These are phyloP conservation scores for Sericinus montela DNA, from an alignment of 2,888 invertebrate genomes.

Conservation along the genomic window DNA sequence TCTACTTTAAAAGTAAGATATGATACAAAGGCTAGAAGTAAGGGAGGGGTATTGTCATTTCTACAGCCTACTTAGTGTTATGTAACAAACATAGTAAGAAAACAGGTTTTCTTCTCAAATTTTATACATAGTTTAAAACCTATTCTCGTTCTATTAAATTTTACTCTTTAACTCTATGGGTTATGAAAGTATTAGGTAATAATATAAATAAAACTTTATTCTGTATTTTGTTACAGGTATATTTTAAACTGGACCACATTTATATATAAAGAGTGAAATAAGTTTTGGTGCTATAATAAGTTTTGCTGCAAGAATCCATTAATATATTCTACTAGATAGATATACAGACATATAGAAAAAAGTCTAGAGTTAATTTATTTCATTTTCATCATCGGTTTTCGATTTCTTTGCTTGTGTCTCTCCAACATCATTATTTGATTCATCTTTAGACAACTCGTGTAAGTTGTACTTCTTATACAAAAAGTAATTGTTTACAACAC, in stretches of 20 bases:
- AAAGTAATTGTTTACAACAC: conserved; percentile 88
- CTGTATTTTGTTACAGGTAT: conserved; percentile 21
- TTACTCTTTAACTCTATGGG: too few relatives aligned
- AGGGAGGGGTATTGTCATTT: too few relatives aligned
- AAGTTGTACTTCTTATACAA: conserved; percentile 92
- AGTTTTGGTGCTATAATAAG: conserved; percentile 64
- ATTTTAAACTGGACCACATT: conserved; percentile 25
- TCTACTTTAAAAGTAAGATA: neutral
- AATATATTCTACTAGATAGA: conserved; percentile 39
- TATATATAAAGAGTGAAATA: conserved; percentile 24
- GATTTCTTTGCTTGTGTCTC: conserved; percentile 67
- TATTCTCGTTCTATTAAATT: too few relatives aligned
- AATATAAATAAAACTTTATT: neutral
- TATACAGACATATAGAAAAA: conserved; percentile 38
- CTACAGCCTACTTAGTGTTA: too few relatives aligned
- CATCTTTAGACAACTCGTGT: conserved; percentile 79
- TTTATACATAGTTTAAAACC: too few relatives aligned
- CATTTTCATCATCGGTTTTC: conserved; percentile 51
- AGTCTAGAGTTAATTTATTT: conserved; percentile 39
- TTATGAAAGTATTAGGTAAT: neutral
- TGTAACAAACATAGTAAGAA: too few relatives aligned
- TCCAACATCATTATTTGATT: conserved; percentile 52
- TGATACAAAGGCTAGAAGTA: too few relatives aligned
- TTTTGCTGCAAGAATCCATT: conserved; percentile 56
- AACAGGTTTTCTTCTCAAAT: too few relatives aligned